Evolutionary conservation across 2,888 invertebrate species (phyloP), one percentile per base, ranked within the genome.

Genomic region (Autographa pulchrina): DNA sequence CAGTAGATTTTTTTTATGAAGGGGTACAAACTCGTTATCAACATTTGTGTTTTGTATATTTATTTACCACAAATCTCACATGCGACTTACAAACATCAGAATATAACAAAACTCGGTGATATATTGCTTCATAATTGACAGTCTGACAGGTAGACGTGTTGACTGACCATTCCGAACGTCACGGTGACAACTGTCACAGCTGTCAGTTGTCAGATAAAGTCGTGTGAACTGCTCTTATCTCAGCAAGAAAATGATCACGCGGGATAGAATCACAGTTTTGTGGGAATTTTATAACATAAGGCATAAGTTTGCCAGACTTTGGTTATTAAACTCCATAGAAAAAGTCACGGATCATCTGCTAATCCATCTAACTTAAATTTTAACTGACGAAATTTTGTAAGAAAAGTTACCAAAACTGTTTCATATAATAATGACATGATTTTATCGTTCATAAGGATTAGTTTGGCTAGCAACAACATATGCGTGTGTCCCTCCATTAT

Each of bases 211-310:
- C 85, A 89, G 90, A 91, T 92, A 91, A 87, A 77, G 79, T 81
- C 91, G 91, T 94, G 93, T 91, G 93, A 94, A 92, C 90, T 80
- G 54, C 60, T 75, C 86, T 93, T 93, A 93, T 93, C 92, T 80
- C 74, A 74, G 48, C 74, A 64, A 59, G 75, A 78, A 78, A 72
- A 72, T 82, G 77, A 82, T 86, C 83, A 80, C 72, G 81, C 81
- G 80, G 71, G 82, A 60, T 69, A 74, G 65, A 81, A 74, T 77
- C 67, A 66, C 72, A 69, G 71, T 71, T 59, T 77, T 76, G 71
- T 79, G 75, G 69, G 75, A 76, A 75, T 35, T 32, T 61, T 64
- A 59, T 68, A 14, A 31, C n/a, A 31, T 52, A 65, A 64, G 62
- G 62, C 9, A 25, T 25, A 25, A 25, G 25, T 32, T 54, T 32